phyloP scores from a whole-genome alignment of 1,140 invertebrate genomes.

The Oedothorax gibbosus region DNA sequence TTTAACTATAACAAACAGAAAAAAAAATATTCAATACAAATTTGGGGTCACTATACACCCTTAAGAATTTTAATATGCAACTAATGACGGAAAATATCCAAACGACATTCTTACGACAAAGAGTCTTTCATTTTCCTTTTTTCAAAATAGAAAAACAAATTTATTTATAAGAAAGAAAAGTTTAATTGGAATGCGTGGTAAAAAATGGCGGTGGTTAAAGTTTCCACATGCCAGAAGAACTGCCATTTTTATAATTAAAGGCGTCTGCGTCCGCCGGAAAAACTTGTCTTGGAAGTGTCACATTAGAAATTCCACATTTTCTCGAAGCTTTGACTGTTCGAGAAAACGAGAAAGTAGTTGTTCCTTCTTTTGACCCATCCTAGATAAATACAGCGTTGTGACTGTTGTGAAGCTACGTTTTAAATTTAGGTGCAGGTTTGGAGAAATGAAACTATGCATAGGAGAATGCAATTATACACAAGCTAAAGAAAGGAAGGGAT shows the following conservation, averaged over 20 bases:
- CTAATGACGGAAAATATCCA: too few species aligned
- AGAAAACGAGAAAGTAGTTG: too few species aligned
- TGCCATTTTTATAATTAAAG: too few species aligned
- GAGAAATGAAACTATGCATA: not conserved
- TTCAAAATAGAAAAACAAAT: too few species aligned
- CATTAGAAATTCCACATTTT: not conserved
- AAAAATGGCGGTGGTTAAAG: constrained; percentile 9
- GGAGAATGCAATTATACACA: not conserved
- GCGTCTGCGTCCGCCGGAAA: not conserved
- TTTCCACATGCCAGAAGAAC: constrained; percentile 20
- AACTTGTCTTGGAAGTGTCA: not conserved
- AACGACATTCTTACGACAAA: too few species aligned
- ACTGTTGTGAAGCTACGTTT: too few species aligned
- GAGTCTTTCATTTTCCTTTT: too few species aligned
- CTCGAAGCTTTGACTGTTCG: not conserved
- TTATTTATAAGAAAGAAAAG: too few species aligned
- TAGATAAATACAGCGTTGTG: constrained; percentile 23
- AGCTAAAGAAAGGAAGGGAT: not conserved
- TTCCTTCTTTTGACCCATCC: constrained; percentile 10
- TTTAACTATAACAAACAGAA: too few species aligned
- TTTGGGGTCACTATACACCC: too few species aligned
- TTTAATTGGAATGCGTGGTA: not conserved
- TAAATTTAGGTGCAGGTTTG: not conserved
- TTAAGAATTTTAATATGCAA: too few species aligned
- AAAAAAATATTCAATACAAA: too few species aligned